phyloP scores from a whole-genome alignment of 2,797 vertebrate genomes.

The Anguilla anguilla region DNA sequence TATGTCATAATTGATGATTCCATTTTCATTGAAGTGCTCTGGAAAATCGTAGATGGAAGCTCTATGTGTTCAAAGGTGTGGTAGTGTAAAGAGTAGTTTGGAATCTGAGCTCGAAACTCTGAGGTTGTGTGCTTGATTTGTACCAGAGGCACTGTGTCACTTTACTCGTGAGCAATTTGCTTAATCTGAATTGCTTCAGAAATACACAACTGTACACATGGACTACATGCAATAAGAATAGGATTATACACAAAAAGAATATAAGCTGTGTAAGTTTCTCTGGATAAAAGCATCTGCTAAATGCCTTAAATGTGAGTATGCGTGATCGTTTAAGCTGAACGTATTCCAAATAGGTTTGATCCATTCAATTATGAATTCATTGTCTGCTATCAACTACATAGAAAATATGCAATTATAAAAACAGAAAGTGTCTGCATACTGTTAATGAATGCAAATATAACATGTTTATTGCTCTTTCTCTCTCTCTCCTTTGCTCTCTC shows the following conservation, averaged over 20 bases:
- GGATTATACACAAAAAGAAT: neutral
- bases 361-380: neutral
- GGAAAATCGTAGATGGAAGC: too few species aligned
- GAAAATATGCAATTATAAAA: neutral
- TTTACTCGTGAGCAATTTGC: neutral
- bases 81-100: too few species aligned
- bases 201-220: neutral
- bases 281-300: neutral
- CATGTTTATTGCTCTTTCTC: neutral
- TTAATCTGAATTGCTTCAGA: neutral
- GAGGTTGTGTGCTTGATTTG: neutral
- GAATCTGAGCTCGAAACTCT: neutral
- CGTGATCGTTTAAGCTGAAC: neutral
- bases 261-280: neutral
- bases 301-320: neutral
- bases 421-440: neutral
- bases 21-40: neutral
- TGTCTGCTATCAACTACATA: neutral
- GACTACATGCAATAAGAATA: neutral
- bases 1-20: neutral
- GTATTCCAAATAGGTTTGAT: neutral
- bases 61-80: too few species aligned
- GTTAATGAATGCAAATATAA: neutral
- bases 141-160: neutral
- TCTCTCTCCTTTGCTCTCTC: constrained; percentile 28